phyloP scores from a whole-genome alignment of 2,888 invertebrate genomes.

The Hanleya hanleyi region DNA sequence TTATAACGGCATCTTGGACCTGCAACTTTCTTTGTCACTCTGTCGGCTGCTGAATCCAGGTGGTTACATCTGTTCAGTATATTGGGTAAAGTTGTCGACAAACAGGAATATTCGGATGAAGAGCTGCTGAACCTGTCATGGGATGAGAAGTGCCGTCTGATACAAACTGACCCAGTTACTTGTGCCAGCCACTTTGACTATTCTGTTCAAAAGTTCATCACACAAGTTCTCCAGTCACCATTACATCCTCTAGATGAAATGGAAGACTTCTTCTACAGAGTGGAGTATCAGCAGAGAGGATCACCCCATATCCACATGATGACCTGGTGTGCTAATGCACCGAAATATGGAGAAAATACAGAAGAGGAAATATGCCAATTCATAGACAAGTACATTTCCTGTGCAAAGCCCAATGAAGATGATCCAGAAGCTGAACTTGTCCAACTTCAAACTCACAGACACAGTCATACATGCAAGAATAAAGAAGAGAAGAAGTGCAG shows the following conservation, averaged over 20 bases:
- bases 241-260: background rate
- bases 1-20: conserved; percentile 18
- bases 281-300: no score
- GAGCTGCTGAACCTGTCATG: conserved; percentile 20
- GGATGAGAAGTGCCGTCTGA: conserved; percentile 4
- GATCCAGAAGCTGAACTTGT: no score
- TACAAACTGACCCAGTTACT: conserved; percentile 11
- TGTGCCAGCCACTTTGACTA: conserved; percentile 16
- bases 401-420: conserved; percentile 8
- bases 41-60: conserved; percentile 14
- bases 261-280: background rate
- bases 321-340: no score
- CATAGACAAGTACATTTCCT: no score
- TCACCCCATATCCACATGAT: no score
- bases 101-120: conserved; percentile 14
- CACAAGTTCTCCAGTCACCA: background rate
- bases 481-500: no score
- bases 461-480: no score
- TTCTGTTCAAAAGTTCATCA: background rate
- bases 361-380: no score
- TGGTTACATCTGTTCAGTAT: conserved; percentile 24
- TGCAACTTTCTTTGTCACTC: conserved; percentile 21
- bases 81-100: conserved; percentile 1
- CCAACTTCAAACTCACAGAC: no score
- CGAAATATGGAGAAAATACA: no score